Base-by-base conservation (phyloP, 1,140 invertebrate species). In the Stenopsyche tienmushanensis region DNA sequence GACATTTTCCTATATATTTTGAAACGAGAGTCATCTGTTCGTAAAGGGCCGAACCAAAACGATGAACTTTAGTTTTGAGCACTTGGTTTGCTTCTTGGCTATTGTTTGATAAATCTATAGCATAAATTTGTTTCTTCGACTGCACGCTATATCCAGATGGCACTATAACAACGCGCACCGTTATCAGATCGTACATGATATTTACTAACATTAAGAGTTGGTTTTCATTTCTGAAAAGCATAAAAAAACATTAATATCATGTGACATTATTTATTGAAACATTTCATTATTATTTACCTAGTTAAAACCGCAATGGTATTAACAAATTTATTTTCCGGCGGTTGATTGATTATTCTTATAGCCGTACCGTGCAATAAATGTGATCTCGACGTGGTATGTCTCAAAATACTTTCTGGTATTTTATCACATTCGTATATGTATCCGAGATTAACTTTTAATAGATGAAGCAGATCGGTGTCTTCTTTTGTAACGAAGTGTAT, bases 21-120 rank as follows among this genome's bases (percentile, higher is more conserved):
- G 62, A 68, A 8, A 68, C 49, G 3, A 50, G 41, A 18, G 62
- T 17, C 66, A 68, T 64, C 57, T 68, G 62, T 44, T 65, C 17
- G 29, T 65, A 18, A 7, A 68, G 54, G 41, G 17, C 25, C 1
- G 39, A 62, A 47, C 41, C 62, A 64, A 24, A 64, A 17, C 62
- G 39, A 21, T 26, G 13, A 20, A 64, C 17, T 25, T 60, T 18
- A 17, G n/a, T 54, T 25, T 44, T 17, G 7, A 24, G 17, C 5
- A 15, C 21, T 34, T 25, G 23, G 25, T 60, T 50, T n/a, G 50
- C 29, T 2, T 58, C 62, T n/a, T 59, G 21, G 21, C 47, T 64
- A 21, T 39, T 26, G 15, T 63, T 39, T 15, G 15, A 26, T 39
- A 3, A 13, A 39, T 52, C 3, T 49, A 7, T 10, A 23, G 20